Base-by-base conservation (phyloP, 2,113 vertebrate genomes). In the Potamarius usumacintae region DNA sequence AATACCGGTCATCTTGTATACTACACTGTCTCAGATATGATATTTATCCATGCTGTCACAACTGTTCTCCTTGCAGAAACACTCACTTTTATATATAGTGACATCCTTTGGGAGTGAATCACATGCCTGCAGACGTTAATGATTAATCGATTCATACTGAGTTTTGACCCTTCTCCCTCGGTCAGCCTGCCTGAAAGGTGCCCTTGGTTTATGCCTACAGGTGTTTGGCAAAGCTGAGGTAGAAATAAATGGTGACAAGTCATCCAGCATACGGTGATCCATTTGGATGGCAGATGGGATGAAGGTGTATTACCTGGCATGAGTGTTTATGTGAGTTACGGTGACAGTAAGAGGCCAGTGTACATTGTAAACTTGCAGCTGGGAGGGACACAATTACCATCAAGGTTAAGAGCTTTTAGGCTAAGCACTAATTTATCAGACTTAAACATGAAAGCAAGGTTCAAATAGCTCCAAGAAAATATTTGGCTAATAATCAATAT, bases 271-370 rank as follows among this genome's bases (percentile, higher is more conserved):
- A 90, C 15, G 60, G 52, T 82, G 85, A 84, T 83, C 87, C 82
- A 84, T 84, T 89, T 89, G 82, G 85, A 84, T 80, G 77, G 88
- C 88, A 82, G 77, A 81, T 90, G 86, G 65, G 89, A 71, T 85
- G 63, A 76, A 86, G 69, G 55, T 80, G 50, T 81, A 79, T 85
- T 84, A 83, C 86, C 18, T 57, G 67, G 84, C 79, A 83, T 87
- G 17, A n/a, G 48, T 86, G 42, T 88, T 82, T 71, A 90, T 62
- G 74, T 83, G 60, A 79, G 79, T 76, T 85, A 48, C 58, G 80
- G 9, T 84, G 78, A 89, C 86, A 87, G 69, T 90, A 88, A 58
- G 20, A 86, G 50, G 86, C 50, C 60, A 82, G 78, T 27, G n/a
- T 85, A 72, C 77, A 82, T 77, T 62, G 62, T 72, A 55, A 42